Base-by-base conservation (phyloP, 2,888 invertebrate species). In the Cosmia pyralina region DNA sequence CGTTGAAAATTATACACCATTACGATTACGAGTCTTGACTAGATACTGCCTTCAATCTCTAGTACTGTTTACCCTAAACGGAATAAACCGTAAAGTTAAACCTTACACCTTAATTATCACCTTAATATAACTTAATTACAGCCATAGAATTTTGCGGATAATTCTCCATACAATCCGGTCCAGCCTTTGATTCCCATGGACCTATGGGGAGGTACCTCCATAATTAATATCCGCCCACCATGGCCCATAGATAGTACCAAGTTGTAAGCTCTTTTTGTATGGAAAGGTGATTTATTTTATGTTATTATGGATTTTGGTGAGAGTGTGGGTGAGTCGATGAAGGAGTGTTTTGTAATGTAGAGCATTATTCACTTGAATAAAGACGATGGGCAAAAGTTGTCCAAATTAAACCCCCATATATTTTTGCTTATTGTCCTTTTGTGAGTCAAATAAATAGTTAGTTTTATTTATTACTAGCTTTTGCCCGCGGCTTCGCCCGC, bases 161-260 rank as follows among this genome's bases (percentile, higher is more conserved):
- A 83, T 83, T 79, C 77, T 65, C 75, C 41, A 48, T 68, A 77
- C 80, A 69, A 63, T 75, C 69, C 81, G 82, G 80, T 77, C 63
- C 72, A 73, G 67, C 73, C 85, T 88, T 88, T 85, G 87, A 88
- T 91, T 92, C 92, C 90, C 92, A 91, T 84, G 90, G 77, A 74
- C 81, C 82, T 76, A 81, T 77, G 82, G 90, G 92, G 93, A 91
- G 93, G 90, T 85, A 81, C 90, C 78, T 69, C 81, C 67, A 89
- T 94, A 94, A 94, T 94, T 94, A 94, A 94, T 94, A 93, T 90
- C 88, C 94, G 94, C 94, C 94, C 91, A 93, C 92, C 78, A 38
- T 72, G 48, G 50, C 69, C 81, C 79, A 79, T 85, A 80, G 79
- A 78, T 86, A 65, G 75, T 79, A 84, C 77, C 46, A 38, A 72